Base-by-base conservation (phyloP, 2,888 invertebrate species). In the Noctua comes region DNA sequence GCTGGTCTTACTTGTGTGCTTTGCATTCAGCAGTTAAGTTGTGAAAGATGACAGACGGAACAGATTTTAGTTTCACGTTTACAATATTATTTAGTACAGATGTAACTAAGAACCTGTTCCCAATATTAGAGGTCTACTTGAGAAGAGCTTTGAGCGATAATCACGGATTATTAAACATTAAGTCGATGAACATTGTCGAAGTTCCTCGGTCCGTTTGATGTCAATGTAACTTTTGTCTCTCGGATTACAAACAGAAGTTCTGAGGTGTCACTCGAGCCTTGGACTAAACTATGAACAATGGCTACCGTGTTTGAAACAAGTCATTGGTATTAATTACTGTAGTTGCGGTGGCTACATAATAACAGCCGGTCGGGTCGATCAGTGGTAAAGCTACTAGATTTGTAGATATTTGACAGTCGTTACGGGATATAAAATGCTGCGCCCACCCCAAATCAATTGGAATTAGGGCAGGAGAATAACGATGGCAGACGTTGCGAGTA, bases 211-310 rank as follows among this genome's bases (percentile, higher is more conserved):
- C 40, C 43, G 77, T 83, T 81, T 82, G 80, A 83, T 27, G 75
- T 82, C 68, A 68, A 62, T 74, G 36, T 74, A 82, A 82, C 43
- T 86, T 86, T 54, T 68, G 54, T 81, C 66, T 66, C 73, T 77
- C 46, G 57, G 46, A 73, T 81, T 78, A 74, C 72, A 68, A 72
- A 62, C 70, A 76, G 18, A 73, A 72, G 57, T 62, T 76, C 10
- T 64, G 48, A 62, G 64, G 36, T 70, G 77, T 51, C 79, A 81
- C 75, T 68, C 11, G 82, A 80, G 36, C 46, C 21, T 64, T 46
- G 18, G 21, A 51, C 27, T 59, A 36, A 80, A 81, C 75, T 54
- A 64, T 46, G 68, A 80, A 75, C 68, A 81, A 64, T 64, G 54
- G 62, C 36, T 40, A 46, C 46, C 27, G 36, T 62, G 18, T 66